Base-by-base conservation (phyloP, 2,797 vertebrate genomes). In the Iguana delicatissima region DNA sequence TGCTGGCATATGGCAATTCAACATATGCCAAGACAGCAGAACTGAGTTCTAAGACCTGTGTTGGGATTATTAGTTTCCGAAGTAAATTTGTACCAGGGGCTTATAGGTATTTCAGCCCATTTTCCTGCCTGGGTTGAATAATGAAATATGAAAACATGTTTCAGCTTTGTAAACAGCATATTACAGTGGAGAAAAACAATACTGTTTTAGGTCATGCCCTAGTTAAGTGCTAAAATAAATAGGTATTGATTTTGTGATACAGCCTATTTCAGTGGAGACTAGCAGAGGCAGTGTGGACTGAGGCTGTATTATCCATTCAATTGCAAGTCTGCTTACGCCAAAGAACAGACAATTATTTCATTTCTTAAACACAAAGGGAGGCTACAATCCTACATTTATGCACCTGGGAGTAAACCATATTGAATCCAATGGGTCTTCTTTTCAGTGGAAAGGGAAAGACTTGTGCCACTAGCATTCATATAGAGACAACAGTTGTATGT, bases 191-290 rank as follows among this genome's bases (percentile, higher is more conserved):
- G 90, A 91, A 88, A 91, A 91, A 91, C 90, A 91, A 88, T 91
- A 88, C 86, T 91, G 69, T 91, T 91, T 91, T 84, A 91, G 90
- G 90, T 88, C 90, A 88, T 91, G 90, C 90, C 86, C 90, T 88
- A 91, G 90, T 91, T 91, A 91, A 91, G 90, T 88, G 90, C 90
- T 91, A 91, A 91, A 91, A 88, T 91, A 91, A 91, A 91, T 91
- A 91, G 90, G 86, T 91, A 91, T 91, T 91, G 90, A 91, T 91
- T 91, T 91, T 91, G 90, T 91, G 90, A 91, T 91, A 91, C 77
- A 91, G 81, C 90, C 86, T 84, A 84, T 91, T 91, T 91, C 90
- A 79, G 86, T 88, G 80, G 90, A 91, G 86, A 91, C 90, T 88
- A 91, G 86, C 81, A 80, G 90, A 84, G 81, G 86, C 90, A 57